phyloP scores from a whole-genome alignment of 2,888 invertebrate genomes.

The Entomobrya multifasciata region DNA sequence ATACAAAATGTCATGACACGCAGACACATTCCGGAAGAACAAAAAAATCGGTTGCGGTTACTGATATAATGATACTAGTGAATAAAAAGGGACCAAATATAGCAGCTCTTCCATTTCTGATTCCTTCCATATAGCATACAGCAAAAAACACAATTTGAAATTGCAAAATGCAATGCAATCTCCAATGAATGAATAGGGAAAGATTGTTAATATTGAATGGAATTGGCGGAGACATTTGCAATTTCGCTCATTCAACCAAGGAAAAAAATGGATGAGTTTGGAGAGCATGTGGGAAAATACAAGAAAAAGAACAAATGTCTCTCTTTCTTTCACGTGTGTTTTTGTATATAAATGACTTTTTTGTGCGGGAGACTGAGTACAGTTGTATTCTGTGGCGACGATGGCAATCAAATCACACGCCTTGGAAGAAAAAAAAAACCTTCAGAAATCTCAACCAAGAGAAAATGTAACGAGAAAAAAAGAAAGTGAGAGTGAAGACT shows the following conservation, averaged over 20 bases:
- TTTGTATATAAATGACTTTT: not conserved
- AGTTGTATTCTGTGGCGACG: not conserved
- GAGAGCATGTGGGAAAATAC: not conserved
- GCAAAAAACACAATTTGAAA: not conserved
- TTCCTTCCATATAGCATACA: not conserved
- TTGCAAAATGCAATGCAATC: constrained; percentile 27
- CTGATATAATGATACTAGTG: too few relatives aligned
- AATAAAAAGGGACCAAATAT: not conserved
- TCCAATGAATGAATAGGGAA: constrained; percentile 47
- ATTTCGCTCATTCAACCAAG: constrained; percentile 52
- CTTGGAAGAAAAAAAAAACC: not conserved
- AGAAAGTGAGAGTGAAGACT: constrained; percentile 22
- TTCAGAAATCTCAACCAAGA: too few relatives aligned
- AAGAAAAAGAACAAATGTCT: constrained; percentile 26
- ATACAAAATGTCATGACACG: constrained; percentile 47
- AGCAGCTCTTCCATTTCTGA: not conserved
- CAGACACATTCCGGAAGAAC: constrained; percentile 32
- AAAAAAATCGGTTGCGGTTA: constrained; percentile 12
- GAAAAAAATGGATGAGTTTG: not conserved
- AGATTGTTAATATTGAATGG: constrained; percentile 46
- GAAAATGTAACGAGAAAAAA: not conserved
- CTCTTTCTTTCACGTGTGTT: not conserved
- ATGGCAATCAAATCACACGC: constrained; percentile 23
- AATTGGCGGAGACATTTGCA: constrained; percentile 56
- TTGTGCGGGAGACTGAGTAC: too few relatives aligned